phyloP scores from a whole-genome alignment of 2,888 invertebrate genomes.

The Lithophane ornitopus region DNA sequence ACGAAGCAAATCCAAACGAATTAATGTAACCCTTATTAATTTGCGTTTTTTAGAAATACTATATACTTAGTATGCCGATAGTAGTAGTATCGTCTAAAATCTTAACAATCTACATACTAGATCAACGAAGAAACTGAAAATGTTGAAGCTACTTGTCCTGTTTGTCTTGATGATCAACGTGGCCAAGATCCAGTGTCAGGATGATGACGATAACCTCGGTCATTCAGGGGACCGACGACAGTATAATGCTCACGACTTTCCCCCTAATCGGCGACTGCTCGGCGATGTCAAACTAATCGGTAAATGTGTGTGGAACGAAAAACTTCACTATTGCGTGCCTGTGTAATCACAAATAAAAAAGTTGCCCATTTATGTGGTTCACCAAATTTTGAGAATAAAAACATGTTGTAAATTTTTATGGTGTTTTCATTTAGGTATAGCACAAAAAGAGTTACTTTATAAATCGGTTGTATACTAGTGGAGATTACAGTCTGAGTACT shows the following conservation, averaged over 20 bases:
- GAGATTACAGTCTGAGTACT: no score
- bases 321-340: neutral
- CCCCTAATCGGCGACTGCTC: neutral
- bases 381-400: neutral
- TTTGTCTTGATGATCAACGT: neutral
- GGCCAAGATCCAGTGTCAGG: conserved; percentile 7
- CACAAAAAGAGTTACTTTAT: neutral
- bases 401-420: no score
- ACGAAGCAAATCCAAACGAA: neutral
- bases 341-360: neutral
- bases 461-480: no score
- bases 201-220: neutral
- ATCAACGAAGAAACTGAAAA: neutral
- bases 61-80: neutral
- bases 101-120: neutral
- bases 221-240: neutral
- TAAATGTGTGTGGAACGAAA: neutral
- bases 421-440: neutral
- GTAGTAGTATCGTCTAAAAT: neutral
- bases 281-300: neutral
- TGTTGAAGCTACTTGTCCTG: neutral
- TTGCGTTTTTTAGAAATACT: neutral
- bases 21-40: neutral
- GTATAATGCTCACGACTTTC: neutral
- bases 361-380: neutral